These are phyloP conservation scores for Drosophila prosaltans DNA, from an alignment of 1,140 invertebrate species.

Conservation along the genomic window DNA sequence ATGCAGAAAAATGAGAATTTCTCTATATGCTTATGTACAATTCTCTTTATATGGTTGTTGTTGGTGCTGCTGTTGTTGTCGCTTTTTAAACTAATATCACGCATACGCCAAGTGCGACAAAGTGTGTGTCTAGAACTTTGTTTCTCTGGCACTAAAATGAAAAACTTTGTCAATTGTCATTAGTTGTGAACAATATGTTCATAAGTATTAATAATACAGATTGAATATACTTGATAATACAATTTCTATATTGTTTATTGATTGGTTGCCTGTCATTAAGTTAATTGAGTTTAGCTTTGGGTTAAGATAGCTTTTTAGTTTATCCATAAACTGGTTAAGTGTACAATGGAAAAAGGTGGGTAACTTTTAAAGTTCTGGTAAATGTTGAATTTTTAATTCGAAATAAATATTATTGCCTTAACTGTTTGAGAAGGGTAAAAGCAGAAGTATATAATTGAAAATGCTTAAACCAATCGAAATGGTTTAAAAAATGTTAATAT, in stretches of 20 bases:
- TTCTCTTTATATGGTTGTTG: background rate
- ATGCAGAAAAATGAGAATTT: conserved; percentile 21
- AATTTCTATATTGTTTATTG: conserved; percentile 4
- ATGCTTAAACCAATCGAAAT: too few relatives aligned
- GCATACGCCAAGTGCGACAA: conserved; percentile 55
- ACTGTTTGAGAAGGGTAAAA: too few relatives aligned
- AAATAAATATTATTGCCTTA: too few relatives aligned
- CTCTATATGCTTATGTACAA: background rate
- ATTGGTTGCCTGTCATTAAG: conserved; percentile 4
- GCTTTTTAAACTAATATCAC: conserved; percentile 37
- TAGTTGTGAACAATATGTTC: background rate
- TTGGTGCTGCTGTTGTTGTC: background rate
- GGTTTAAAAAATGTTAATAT: too few relatives aligned
- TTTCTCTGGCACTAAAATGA: background rate
- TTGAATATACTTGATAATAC: background rate
- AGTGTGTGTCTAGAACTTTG: background rate
- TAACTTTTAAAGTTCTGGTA: too few relatives aligned
- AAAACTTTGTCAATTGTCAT: conserved; percentile 5
- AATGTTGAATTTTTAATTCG: too few relatives aligned
- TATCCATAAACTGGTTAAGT: too few relatives aligned
- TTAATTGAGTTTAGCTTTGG: background rate
- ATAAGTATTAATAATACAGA: conserved; percentile 6
- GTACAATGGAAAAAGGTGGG: too few relatives aligned
- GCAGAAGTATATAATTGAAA: too few relatives aligned
- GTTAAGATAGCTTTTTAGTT: background rate